Evolutionary conservation across 2,113 vertebrate genomes (phyloP).

Genomic region (Ifrita kowaldi): DNA sequence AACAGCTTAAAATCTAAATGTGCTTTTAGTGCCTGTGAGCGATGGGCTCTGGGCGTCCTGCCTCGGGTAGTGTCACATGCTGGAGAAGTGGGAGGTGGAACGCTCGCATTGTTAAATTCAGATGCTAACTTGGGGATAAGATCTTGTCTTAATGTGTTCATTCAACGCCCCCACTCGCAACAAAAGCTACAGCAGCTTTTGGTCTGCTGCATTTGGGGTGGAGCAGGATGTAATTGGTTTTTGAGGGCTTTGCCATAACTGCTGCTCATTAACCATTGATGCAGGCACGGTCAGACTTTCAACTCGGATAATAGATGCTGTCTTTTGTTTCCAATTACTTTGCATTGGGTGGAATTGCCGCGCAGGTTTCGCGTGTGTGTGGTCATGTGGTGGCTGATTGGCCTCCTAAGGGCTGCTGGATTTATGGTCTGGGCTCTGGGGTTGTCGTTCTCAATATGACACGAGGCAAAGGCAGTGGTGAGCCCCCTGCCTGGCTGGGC

Average conservation of each 20-base stretch:
- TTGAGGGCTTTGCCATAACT: conserved; percentile 14
- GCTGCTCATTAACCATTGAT: conserved; percentile 25
- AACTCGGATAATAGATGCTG: not conserved
- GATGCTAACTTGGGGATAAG: conserved; percentile 22
- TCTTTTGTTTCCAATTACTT: not conserved
- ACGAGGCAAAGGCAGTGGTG: not conserved
- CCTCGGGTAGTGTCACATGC: not conserved
- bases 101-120: conserved; percentile 4
- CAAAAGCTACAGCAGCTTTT: not conserved
- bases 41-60: conserved; percentile 15
- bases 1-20: not conserved
- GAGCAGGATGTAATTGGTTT: not conserved
- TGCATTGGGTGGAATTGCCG: not conserved
- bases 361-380: not conserved
- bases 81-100: conserved; percentile 13
- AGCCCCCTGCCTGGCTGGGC: accelerated
- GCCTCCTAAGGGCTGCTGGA: not conserved
- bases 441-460: not conserved
- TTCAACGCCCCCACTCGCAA: not conserved
- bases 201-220: not conserved
- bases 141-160: conserved; percentile 1
- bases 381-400: not conserved
- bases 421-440: not conserved
- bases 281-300: not conserved
- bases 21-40: not conserved